Evolutionary conservation across 2,113 vertebrate species (phyloP), one percentile per base, ranked within the genome.

Genomic region (Leptocoma aspasia): DNA sequence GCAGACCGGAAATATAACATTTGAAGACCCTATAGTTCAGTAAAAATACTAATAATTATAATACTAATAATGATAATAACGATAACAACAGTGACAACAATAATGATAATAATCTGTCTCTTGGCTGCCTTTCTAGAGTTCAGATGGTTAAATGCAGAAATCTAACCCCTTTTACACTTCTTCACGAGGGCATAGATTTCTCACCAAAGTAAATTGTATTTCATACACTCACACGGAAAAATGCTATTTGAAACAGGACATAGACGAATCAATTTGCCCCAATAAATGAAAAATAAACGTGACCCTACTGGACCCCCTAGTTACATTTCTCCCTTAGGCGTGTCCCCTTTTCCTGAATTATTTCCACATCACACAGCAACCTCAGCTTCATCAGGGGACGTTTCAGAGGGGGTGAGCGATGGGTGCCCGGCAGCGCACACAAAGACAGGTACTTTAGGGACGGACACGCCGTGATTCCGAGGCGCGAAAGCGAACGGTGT

Each of bases 111-210:
- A 56, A 70, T 11, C 31, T 68, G 17, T 44, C 47, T 70, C 57
- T 80, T 37, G 14, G 20, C 37, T 21, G 50, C 8, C 60, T 88
- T 86, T 88, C 30, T 59, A 70, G 19, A n/a, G 45, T 80, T 94
- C 57, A 30, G 44, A 90, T 42, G 44, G 82, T 89, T 71, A 89
- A 85, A 85, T 24, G 68, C 73, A 64, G 53, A 95, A 91, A 65
- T 56, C 6, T 13, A 90, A 66, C 53, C 56, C 57, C 39, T 52
- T 85, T 82, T 61, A 88, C 76, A 91, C 63, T 91, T 65, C 71
- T 92, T 96, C 90, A 72, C 22, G 45, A 90, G 69, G 93, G 88
- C 84, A 95, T 1, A 44, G 24, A 87, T 90, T 96, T 92, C 79
- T 86, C 35, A 73, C 23, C 23, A 7, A 64, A 92, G 75, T 63